Evolutionary conservation across 2,797 vertebrate species (phyloP).

Genomic region (Micropoecilia bifurca): DNA sequence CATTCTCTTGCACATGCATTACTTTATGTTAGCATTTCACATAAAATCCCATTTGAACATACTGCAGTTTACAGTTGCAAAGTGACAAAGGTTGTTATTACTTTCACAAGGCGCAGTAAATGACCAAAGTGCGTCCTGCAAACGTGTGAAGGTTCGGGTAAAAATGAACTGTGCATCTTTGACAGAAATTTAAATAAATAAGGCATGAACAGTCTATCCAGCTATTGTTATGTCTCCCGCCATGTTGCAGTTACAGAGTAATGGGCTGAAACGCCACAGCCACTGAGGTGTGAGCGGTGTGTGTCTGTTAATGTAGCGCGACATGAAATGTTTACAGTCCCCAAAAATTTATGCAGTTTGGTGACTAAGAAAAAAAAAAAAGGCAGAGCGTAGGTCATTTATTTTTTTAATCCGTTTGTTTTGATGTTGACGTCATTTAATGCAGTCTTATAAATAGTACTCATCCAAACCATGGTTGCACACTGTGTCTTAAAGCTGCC

Average conservation of each 20-base stretch:
- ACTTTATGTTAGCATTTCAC: background rate
- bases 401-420: constrained; percentile 61
- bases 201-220: constrained; percentile 22
- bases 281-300: constrained; percentile 42
- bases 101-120: constrained; percentile 20
- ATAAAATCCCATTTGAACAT: background rate
- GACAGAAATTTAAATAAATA: constrained; percentile 71
- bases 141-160: constrained; percentile 19
- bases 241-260: constrained; percentile 66
- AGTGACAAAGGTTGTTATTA: background rate
- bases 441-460: constrained; percentile 45
- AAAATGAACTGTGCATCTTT: constrained; percentile 49
- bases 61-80: background rate
- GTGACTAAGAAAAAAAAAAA: constrained; percentile 22
- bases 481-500: constrained; percentile 13
- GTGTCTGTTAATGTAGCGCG: constrained; percentile 31
- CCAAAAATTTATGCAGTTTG: constrained; percentile 43
- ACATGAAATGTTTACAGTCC: constrained; percentile 56
- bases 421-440: constrained; percentile 60
- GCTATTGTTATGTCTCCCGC: constrained; percentile 78
- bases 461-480: constrained; percentile 14
- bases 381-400: constrained; percentile 6
- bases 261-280: constrained; percentile 67
- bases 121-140: constrained; percentile 14
- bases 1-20: background rate